phyloP scores from a whole-genome alignment of 2,888 invertebrate species.

The Ommatoiulus sabulosus region DNA sequence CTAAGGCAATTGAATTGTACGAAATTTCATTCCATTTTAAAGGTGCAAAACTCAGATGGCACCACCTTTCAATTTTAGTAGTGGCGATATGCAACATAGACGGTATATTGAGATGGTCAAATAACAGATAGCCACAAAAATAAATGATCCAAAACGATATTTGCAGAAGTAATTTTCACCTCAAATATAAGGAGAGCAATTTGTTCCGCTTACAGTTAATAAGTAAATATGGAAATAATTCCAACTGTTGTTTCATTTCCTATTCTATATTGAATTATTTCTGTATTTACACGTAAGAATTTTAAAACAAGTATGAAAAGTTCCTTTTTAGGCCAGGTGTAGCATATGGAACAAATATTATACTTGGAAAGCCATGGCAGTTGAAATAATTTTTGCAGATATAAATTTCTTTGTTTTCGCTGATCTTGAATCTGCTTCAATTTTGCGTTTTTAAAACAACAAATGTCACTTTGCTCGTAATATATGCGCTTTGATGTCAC shows the following conservation, averaged over 20 bases:
- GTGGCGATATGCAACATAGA: not conserved
- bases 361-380: too few species aligned
- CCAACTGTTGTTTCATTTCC: too few species aligned
- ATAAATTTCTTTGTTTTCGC: not conserved
- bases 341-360: too few species aligned
- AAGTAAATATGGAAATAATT: too few species aligned
- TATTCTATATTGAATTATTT: too few species aligned
- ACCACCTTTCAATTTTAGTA: too few species aligned
- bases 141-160: not conserved
- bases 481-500: not conserved
- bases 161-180: too few species aligned
- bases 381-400: not conserved
- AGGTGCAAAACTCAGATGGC: not conserved
- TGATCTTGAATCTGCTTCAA: not conserved
- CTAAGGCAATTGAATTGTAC: not conserved
- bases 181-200: too few species aligned
- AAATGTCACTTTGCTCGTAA: not conserved
- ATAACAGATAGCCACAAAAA: not conserved
- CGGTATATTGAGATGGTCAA: not conserved
- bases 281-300: too few species aligned
- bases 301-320: too few species aligned
- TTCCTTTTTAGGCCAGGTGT: too few species aligned
- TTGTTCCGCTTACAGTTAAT: too few species aligned
- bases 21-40: constrained; percentile 4
- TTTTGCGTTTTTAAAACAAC: not conserved